A percentile compares a stretch with the other conserved stretches of the same genome.
These are phyloP conservation scores for Anhinga anhinga DNA, from an alignment of 2,113 vertebrate species.

Conservation along the genomic window DNA sequence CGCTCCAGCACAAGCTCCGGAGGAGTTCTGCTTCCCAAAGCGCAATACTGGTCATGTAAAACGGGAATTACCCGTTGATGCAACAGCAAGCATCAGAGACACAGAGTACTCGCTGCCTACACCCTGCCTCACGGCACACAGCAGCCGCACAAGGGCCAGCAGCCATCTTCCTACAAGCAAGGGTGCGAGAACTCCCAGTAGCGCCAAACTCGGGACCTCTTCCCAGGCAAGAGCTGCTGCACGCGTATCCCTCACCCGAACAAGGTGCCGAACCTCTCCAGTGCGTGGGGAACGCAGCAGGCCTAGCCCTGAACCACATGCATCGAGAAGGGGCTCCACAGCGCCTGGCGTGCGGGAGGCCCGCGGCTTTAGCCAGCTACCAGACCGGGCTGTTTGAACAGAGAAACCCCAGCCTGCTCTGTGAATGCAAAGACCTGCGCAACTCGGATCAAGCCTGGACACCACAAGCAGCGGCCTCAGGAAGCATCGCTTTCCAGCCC, in stretches of 20 bases:
- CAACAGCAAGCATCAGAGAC: not conserved
- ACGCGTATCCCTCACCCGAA: rapidly evolving
- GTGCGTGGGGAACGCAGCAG: rapidly evolving
- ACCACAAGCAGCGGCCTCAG: rapidly evolving
- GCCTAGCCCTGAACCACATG: not conserved
- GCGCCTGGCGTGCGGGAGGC: not conserved
- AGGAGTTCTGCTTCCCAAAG: not conserved
- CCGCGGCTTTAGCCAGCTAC: not conserved
- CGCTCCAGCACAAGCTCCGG: not conserved
- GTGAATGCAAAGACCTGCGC: not conserved
- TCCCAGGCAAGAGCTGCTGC: not conserved
- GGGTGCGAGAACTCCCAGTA: not conserved
- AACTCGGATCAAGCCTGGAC: not conserved
- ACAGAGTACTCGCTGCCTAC: rapidly evolving
- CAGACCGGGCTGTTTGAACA: not conserved
- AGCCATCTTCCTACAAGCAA: rapidly evolving
- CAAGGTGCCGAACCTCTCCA: not conserved
- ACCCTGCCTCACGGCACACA: not conserved
- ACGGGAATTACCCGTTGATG: not conserved
- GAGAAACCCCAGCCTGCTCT: not conserved
- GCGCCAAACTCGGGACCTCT: not conserved
- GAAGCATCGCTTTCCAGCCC: not conserved
- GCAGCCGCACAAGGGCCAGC: not conserved
- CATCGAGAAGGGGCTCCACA: not conserved
- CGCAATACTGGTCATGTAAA: rapidly evolving